A percentile compares a stretch with the other conserved stretches of the same genome.
phyloP scores from a whole-genome alignment of 2,888 invertebrate genomes.

The Athalia rosae region DNA sequence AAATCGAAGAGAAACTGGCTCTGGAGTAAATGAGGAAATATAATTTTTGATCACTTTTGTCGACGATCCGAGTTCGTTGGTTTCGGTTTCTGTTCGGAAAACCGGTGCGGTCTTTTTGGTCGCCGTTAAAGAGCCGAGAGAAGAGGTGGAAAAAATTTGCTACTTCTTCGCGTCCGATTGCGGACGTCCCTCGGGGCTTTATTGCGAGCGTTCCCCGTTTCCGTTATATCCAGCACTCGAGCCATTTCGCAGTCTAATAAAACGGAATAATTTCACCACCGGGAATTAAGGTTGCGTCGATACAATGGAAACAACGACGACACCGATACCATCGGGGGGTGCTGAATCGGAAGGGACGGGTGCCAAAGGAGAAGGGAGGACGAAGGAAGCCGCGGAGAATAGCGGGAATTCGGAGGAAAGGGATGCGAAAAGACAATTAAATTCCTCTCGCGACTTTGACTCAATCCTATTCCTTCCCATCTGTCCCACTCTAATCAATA shows the following conservation, averaged over 20 bases:
- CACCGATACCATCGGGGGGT: conserved; percentile 1
- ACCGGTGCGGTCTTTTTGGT: too few species aligned
- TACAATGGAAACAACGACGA: conserved; percentile 33
- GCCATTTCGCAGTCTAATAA: conserved; percentile 39
- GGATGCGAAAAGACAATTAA: conserved; percentile 17
- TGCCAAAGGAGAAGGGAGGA: not conserved
- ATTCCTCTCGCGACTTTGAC: conserved; percentile 15
- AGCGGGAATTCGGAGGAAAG: not conserved
- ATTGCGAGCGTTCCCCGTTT: conserved; percentile 10
- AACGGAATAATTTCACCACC: conserved; percentile 38
- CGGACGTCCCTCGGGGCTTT: conserved; percentile 38
- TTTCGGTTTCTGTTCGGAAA: too few species aligned
- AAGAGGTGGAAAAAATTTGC: not conserved
- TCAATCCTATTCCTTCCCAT: not conserved
- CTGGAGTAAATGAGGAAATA: too few species aligned
- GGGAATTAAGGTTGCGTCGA: conserved; percentile 33
- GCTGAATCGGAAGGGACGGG: not conserved
- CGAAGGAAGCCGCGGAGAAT: not conserved
- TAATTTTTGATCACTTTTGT: too few species aligned
- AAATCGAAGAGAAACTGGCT: too few species aligned
- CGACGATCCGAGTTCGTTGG: too few species aligned
- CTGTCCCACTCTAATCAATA: conserved; percentile 58
- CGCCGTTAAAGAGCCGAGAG: not conserved
- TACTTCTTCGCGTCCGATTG: conserved; percentile 28
- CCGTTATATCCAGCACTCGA: conserved; percentile 21